Evolutionary conservation across 1,140 invertebrate species (phyloP), one percentile per base, ranked within the genome.

Genomic region (Drosophila setifemur): DNA sequence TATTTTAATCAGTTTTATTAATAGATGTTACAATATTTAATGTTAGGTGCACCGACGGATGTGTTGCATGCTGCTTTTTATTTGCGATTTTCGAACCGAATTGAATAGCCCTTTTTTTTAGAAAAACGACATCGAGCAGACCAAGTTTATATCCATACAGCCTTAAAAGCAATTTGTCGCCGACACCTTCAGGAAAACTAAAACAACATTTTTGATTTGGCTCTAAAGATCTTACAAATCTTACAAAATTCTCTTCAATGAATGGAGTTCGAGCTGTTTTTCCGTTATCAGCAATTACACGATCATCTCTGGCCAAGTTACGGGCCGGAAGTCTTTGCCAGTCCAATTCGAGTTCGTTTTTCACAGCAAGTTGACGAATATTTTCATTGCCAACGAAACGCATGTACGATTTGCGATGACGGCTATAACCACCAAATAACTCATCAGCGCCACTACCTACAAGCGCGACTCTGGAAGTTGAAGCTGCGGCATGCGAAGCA

Each of bases 11-110:
- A 3, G 21, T 23, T 29, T 29, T 29, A 29, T 29, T 16, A 12
- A 29, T 28, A 48, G 6, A 3, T 6, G 11, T 48, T 9, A 14
- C 8, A 11, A 19, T n/a, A 5, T 14, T 26, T 18, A 29, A 57
- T 42, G 45, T 52, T 25, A 16, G 82, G 52, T 49, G 37, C 1
- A 29, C 4, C 35, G 95, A 96, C 40, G 94, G 73, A 89, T 98
- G 94, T 70, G 93, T 93, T 12, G 96, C 98, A 90, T 97, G 98
- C 92, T 98, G 96, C 90, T 96, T 97, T 31, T 93, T 93, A 90
- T 98, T 97, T 2, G 98, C 98, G 75, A 99, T 98, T 86, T 96
- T 93, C 0, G 97, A 98, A n/a, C 98, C 98, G 93, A 99, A 99
- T 90, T 99, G 98, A 43, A 99, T 95, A 9, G 98, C 98, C 91